Conservation (phyloP, 1,140 invertebrate species). For the Aleiodes sp. region DNA sequence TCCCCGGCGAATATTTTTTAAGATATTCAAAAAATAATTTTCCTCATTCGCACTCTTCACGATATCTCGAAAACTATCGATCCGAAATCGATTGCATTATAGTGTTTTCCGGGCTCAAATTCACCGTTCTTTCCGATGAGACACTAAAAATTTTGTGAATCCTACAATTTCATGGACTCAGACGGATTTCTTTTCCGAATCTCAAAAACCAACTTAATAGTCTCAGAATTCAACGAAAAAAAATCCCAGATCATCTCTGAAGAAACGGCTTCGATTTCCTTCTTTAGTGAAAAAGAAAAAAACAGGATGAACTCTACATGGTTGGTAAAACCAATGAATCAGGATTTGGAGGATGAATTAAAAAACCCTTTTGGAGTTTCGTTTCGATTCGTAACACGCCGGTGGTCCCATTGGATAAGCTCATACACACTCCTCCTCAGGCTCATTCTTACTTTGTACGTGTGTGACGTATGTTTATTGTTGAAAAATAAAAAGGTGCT, state of each 20-base stretch:
- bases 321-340: slow-evolving; percentile 50
- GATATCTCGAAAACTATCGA: too few species aligned
- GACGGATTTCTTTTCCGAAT: too few species aligned
- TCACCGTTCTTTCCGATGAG: too few species aligned
- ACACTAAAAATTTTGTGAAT: too few species aligned
- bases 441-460: slow-evolving; percentile 20
- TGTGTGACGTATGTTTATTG: slow-evolving; percentile 47
- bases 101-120: too few species aligned
- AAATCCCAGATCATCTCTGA: not conserved
- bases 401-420: slow-evolving; percentile 48
- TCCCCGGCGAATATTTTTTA: too few species aligned
- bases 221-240: not conserved
- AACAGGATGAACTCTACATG: not conserved
- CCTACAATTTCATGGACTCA: too few species aligned
- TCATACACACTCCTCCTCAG: slow-evolving; percentile 36
- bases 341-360: slow-evolving; percentile 61
- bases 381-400: slow-evolving; percentile 57
- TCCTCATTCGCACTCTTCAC: too few species aligned
- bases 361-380: slow-evolving; percentile 47
- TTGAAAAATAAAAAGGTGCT: not conserved
- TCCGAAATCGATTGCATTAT: too few species aligned
- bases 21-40: too few species aligned
- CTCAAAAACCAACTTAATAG: not conserved
- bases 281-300: not conserved
- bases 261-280: slow-evolving; percentile 4